Evolutionary conservation across 2,113 vertebrate genomes (phyloP).

Genomic region (Tretioscincus oriximinensis): DNA sequence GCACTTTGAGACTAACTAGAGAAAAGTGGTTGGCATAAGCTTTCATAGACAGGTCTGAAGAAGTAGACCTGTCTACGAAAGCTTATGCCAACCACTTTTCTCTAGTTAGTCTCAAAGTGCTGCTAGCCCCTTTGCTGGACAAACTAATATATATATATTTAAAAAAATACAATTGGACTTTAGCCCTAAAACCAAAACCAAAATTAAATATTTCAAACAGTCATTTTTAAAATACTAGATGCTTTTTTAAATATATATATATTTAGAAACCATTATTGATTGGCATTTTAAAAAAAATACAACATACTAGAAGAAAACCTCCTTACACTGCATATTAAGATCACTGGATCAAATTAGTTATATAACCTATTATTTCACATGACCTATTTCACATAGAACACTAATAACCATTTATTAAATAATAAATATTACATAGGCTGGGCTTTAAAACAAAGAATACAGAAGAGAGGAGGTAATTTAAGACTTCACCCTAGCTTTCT

Average conservation of each 20-base stretch:
- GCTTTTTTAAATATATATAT: background rate
- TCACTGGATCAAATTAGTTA: slow-evolving; percentile 54
- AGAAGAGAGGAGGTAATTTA: no score
- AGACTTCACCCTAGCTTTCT: no score
- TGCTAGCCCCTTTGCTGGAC: no score
- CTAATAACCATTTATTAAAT: slow-evolving; percentile 2
- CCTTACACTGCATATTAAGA: slow-evolving; percentile 46
- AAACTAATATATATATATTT: background rate
- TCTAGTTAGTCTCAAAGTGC: no score
- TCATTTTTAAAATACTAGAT: slow-evolving; percentile 34
- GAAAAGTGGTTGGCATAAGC: no score
- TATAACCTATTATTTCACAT: slow-evolving; percentile 55
- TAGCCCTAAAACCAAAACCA: background rate
- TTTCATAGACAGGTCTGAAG: no score
- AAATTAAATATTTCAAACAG: slow-evolving; percentile 3
- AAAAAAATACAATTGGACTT: background rate
- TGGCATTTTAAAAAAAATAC: background rate
- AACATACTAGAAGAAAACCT: slow-evolving; percentile 1
- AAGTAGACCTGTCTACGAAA: no score
- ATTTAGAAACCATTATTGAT: background rate
- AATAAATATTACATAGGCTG: background rate
- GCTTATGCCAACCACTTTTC: no score
- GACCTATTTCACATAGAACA: slow-evolving; percentile 46
- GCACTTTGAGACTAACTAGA: no score
- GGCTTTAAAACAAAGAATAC: no score